phyloP scores from a whole-genome alignment of 2,113 vertebrate genomes.

The Hemiscyllium ocellatum region DNA sequence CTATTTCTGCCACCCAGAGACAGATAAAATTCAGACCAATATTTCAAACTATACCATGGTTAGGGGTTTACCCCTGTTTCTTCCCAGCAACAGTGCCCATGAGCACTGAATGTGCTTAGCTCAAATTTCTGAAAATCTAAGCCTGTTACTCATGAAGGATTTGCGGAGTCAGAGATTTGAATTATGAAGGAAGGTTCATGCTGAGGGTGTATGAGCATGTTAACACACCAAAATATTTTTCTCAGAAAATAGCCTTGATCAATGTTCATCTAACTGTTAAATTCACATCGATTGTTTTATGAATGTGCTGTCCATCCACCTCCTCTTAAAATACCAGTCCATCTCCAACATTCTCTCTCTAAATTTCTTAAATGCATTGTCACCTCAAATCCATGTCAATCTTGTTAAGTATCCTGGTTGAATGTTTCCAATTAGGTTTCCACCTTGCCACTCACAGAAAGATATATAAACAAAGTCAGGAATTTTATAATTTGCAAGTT shows the following conservation, averaged over 20 bases:
- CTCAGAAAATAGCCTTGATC: neutral
- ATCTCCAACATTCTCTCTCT: neutral
- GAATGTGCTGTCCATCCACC: neutral
- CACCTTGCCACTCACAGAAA: neutral
- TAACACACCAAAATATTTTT: neutral
- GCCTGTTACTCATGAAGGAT: neutral
- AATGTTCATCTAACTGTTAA: neutral
- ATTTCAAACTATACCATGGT: neutral
- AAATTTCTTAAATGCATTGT: neutral
- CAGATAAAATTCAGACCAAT: neutral
- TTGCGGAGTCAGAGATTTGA: neutral
- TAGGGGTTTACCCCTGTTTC: neutral
- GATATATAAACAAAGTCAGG: neutral
- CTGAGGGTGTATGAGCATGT: no score
- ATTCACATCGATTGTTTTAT: neutral
- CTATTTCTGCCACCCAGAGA: no score
- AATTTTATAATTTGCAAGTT: neutral
- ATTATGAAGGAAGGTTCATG: neutral
- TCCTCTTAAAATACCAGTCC: neutral
- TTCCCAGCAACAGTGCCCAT: neutral
- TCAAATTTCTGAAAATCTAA: neutral
- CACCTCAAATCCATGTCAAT: neutral
- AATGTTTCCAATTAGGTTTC: no score
- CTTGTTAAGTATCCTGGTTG: neutral
- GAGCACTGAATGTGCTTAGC: neutral